A percentile compares a stretch with the other conserved stretches of the same genome.
Conservation (phyloP, 1,140 invertebrate species). For the Drosophila melanica region DNA sequence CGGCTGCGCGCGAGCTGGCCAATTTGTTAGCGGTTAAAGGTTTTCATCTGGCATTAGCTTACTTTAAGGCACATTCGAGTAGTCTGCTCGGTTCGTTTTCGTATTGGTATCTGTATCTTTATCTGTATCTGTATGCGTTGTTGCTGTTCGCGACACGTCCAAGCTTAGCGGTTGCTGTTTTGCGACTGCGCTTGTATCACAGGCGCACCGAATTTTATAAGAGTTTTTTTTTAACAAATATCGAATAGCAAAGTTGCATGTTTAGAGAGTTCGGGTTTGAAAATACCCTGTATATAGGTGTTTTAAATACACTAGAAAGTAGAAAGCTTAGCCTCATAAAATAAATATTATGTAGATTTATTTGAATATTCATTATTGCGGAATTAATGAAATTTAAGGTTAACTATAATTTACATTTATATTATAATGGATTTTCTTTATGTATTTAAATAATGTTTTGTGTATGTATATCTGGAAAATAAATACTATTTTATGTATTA, state of each 20-base stretch:
- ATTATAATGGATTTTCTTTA: too few species aligned
- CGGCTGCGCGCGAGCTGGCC: conserved; percentile 23
- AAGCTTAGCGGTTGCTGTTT: conserved; percentile 61
- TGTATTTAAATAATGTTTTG: too few species aligned
- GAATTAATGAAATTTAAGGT: too few species aligned
- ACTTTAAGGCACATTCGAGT: conserved; percentile 59
- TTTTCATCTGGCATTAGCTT: conserved; percentile 68
- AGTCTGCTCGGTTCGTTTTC: conserved; percentile 24
- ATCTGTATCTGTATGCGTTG: not conserved
- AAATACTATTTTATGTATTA: too few species aligned
- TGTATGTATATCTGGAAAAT: too few species aligned
- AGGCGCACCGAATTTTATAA: conserved; percentile 73
- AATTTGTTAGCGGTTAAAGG: conserved; percentile 51
- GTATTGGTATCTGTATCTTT: conserved; percentile 22
- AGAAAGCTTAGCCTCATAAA: not conserved
- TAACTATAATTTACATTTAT: too few species aligned
- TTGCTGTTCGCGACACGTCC: conserved; percentile 67
- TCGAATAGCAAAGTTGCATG: conserved; percentile 12
- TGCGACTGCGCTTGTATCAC: conserved; percentile 67
- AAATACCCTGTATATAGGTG: conserved; percentile 20
- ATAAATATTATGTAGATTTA: not conserved
- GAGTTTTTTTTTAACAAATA: conserved; percentile 48
- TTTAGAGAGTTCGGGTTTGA: not conserved
- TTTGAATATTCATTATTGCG: not conserved
- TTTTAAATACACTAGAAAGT: too few species aligned